Evolutionary conservation across 1,140 invertebrate species (phyloP).

Genomic region (Drosophila quadrilineata): DNA sequence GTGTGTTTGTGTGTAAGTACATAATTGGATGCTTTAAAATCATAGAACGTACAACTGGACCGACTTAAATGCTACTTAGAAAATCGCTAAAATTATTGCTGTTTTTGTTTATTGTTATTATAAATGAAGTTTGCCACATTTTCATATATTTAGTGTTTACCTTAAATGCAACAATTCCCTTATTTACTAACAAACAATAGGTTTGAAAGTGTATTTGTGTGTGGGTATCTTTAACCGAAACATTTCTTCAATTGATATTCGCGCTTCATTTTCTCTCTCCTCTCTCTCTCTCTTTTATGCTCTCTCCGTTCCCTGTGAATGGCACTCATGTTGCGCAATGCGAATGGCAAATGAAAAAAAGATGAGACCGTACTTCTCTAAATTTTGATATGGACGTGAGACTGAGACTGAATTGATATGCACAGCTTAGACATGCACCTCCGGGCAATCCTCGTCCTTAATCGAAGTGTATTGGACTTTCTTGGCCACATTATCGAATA

Average conservation of each 20-base stretch:
- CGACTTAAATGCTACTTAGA: slow-evolving; percentile 63
- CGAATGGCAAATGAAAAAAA: slow-evolving; percentile 73
- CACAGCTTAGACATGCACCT: slow-evolving; percentile 76
- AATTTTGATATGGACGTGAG: slow-evolving; percentile 11
- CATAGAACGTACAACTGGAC: slow-evolving; percentile 55
- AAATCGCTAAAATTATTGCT: slow-evolving; percentile 62
- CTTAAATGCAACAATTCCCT: slow-evolving; percentile 74
- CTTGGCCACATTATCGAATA: slow-evolving; percentile 85
- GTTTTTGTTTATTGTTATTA: slow-evolving; percentile 34
- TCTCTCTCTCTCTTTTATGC: too few species aligned
- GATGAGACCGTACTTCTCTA: slow-evolving; percentile 37
- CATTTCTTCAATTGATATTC: slow-evolving; percentile 37
- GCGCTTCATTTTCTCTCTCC: slow-evolving; percentile 8
- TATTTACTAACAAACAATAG: slow-evolving; percentile 68
- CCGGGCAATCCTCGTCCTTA: slow-evolving; percentile 82
- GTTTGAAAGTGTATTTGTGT: slow-evolving; percentile 11
- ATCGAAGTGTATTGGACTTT: slow-evolving; percentile 90
- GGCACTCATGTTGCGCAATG: slow-evolving; percentile 65
- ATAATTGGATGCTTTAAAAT: slow-evolving; percentile 40
- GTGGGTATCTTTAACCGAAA: slow-evolving; percentile 20
- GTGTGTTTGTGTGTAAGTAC: slow-evolving; percentile 35
- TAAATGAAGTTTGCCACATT: slow-evolving; percentile 42
- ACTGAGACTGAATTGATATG: not conserved
- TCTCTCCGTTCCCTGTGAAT: slow-evolving; percentile 50
- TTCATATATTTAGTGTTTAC: too few species aligned